Evolutionary conservation across 2,888 invertebrate genomes (phyloP).

Genomic region (Erannis defoliaria): DNA sequence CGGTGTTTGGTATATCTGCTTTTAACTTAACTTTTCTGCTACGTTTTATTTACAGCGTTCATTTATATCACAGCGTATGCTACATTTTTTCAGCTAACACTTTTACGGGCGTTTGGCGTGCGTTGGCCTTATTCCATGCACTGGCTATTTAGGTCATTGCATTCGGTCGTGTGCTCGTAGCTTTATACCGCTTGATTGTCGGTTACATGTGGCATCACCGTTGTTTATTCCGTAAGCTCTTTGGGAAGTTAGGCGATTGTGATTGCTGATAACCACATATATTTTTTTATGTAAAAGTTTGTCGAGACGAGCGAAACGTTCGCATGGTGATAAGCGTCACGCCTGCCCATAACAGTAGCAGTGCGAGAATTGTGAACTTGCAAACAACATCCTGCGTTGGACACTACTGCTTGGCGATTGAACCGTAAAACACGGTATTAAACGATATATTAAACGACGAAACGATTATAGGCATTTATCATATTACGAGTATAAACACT

Average conservation of each 20-base stretch:
- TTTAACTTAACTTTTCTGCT: neutral
- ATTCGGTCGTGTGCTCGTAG: conserved; percentile 12
- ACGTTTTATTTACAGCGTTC: neutral
- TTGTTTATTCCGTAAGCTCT: conserved; percentile 22
- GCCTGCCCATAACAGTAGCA: too few species aligned
- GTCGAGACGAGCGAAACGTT: too few species aligned
- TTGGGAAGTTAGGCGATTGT: conserved; percentile 5
- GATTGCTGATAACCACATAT: neutral
- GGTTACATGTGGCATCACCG: conserved; percentile 19
- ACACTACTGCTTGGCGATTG: too few species aligned
- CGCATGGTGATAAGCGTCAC: too few species aligned
- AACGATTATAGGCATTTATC: too few species aligned
- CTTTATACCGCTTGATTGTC: conserved; percentile 32
- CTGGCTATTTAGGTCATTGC: conserved; percentile 28
- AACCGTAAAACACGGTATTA: too few species aligned
- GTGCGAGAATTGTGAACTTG: too few species aligned
- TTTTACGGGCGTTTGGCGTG: conserved; percentile 11
- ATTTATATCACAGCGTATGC: neutral
- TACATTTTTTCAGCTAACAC: conserved; percentile 1
- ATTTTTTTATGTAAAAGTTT: too few species aligned
- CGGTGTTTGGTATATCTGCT: too few species aligned
- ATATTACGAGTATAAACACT: too few species aligned
- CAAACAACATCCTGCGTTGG: too few species aligned
- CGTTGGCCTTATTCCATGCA: conserved; percentile 20
- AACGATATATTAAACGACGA: too few species aligned